Base-by-base conservation (phyloP, 1,140 invertebrate species). In the Globodera ellingtonae region DNA sequence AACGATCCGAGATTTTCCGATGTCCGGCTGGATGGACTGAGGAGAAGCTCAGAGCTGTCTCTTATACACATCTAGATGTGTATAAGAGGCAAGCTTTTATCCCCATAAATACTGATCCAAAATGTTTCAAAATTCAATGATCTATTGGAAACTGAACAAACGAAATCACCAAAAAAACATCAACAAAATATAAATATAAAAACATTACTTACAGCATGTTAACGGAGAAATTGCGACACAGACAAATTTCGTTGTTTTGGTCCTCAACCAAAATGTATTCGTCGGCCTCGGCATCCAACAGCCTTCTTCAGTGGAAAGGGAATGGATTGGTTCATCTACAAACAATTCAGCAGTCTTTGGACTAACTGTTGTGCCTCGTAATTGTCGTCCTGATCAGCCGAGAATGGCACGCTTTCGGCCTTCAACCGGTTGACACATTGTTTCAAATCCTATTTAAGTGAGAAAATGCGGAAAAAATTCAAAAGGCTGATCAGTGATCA, bases 181-280 rank as follows among this genome's bases (percentile, higher is more conserved):
- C 35, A 35, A 35, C 35, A 35, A 35, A 35, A 35, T 35, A 35
- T 35, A 35, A 35, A 35, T 35, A 35, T 35, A 35, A 35, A 35
- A 35, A 35, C 35, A 35, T 35, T 35, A 35, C 35, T 35, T n/a
- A 78, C 78, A 78, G 48, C 46, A 78, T 79, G 48, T 78, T 59
- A 62, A 77, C 50, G 8, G 75, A 65, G 46, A 52, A 77, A 35
- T 67, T 62, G n/a, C 75, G 62, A 9, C 62, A 67, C 24, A 62
- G 62, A 44, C 52, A 65, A 47, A 77, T 48, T 50, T 67, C 48
- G 47, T 35, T 47, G 10, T 0, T 15, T 10, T 72, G 35, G 15
- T 56, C 50, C 15, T 75, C 70, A n/a, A 46, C 21, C 21, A 65
- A 13, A 72, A 48, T 62, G 67, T 56, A 72, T 24, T 44, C 48